Evolutionary conservation across 2,113 vertebrate species (phyloP).

Genomic region (Centropristis striata): DNA sequence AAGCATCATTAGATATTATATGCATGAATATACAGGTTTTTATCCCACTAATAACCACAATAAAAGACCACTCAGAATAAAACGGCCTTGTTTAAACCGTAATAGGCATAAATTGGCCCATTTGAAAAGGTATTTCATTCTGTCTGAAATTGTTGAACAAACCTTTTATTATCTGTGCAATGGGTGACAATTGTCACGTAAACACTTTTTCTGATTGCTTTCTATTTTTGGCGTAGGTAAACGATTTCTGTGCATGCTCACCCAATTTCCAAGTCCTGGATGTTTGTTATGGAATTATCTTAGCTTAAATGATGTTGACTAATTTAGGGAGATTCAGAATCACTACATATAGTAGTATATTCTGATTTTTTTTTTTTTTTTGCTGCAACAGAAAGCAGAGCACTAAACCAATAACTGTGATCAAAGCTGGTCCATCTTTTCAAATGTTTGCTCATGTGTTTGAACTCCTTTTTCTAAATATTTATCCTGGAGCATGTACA

Average conservation of each 20-base stretch:
- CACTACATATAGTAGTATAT: not conserved
- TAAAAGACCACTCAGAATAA: not conserved
- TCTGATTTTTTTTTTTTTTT: too few relatives aligned
- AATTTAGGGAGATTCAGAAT: conserved; percentile 14
- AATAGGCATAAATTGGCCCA: not conserved
- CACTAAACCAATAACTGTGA: not conserved
- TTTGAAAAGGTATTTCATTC: conserved; percentile 14
- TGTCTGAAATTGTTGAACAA: conserved; percentile 16
- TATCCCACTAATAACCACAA: not conserved
- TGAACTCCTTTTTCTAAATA: not conserved
- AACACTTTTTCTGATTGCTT: conserved; percentile 9
- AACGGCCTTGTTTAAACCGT: conserved; percentile 18
- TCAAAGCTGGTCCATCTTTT: not conserved
- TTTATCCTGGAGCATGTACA: not conserved
- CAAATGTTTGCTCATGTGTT: conserved; percentile 6
- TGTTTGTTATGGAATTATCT: conserved; percentile 9
- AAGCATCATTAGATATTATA: too few relatives aligned
- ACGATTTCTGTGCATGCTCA: not conserved
- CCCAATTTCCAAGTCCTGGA: not conserved
- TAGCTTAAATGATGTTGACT: conserved; percentile 26
- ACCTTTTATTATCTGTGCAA: conserved; percentile 8
- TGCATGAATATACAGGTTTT: not conserved
- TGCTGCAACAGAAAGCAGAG: not conserved
- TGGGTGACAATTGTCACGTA: conserved; percentile 8
- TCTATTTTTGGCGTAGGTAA: conserved; percentile 21